phyloP scores from a whole-genome alignment of 1,140 invertebrate species.

The Callitettix versicolor region DNA sequence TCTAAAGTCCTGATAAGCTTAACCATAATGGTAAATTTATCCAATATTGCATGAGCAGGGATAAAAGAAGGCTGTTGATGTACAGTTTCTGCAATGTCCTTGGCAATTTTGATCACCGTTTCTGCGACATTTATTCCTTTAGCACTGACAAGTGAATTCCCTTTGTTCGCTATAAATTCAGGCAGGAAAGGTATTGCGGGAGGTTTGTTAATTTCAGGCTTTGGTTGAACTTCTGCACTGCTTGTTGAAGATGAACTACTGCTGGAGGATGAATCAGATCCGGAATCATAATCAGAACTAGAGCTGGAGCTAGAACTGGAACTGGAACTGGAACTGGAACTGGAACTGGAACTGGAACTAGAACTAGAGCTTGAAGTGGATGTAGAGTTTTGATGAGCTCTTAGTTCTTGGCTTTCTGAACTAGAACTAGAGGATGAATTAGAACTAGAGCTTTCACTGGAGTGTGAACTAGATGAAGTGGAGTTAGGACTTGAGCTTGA shows the following conservation, averaged over 20 bases:
- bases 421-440: slow-evolving; percentile 13
- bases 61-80: slow-evolving; percentile 44
- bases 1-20: slow-evolving; percentile 46
- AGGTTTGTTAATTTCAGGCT: slow-evolving; percentile 35
- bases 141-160: slow-evolving; percentile 33
- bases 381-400: slow-evolving; percentile 21
- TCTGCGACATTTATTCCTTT: slow-evolving; percentile 30
- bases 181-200: slow-evolving; percentile 37
- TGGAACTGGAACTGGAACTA: slow-evolving; percentile 19
- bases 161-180: slow-evolving; percentile 40
- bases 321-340: slow-evolving; percentile 12
- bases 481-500: slow-evolving; percentile 2
- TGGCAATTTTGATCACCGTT: slow-evolving; percentile 37
- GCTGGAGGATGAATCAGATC: not conserved
- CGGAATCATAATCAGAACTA: not conserved
- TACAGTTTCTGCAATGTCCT: slow-evolving; percentile 44
- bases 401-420: slow-evolving; percentile 17
- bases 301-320: not conserved
- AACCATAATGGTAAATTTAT: slow-evolving; percentile 48
- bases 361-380: slow-evolving; percentile 4
- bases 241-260: slow-evolving; percentile 20
- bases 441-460: slow-evolving; percentile 9
- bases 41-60: slow-evolving; percentile 41
- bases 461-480: slow-evolving; percentile 8
- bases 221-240: slow-evolving; percentile 30